These are phyloP conservation scores for Chaetura pelagica DNA, from an alignment of 2,113 vertebrate genomes.

Conservation along the genomic window DNA sequence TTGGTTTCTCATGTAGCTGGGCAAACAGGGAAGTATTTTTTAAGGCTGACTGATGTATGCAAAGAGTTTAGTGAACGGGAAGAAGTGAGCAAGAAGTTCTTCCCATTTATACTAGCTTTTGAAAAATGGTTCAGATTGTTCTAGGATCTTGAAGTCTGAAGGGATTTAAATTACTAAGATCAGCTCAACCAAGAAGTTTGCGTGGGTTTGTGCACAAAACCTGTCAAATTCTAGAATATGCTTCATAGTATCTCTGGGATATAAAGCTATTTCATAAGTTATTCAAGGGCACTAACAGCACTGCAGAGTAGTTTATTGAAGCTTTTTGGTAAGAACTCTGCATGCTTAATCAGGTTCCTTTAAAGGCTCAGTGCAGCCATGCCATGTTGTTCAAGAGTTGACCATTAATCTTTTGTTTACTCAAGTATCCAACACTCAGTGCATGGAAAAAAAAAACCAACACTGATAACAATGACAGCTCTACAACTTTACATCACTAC, in stretches of 20 bases:
- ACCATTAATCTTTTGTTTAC: neutral
- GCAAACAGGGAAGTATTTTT: neutral
- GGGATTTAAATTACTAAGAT: constrained; percentile 57
- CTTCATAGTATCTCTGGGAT: neutral
- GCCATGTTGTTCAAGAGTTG: neutral
- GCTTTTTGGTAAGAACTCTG: neutral
- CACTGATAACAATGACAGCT: neutral
- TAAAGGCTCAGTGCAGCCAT: neutral
- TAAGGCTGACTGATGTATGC: neutral
- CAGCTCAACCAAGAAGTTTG: constrained; percentile 34
- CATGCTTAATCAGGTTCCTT: neutral
- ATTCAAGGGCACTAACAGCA: neutral
- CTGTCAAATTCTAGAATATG: constrained; percentile 58
- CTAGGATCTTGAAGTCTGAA: constrained; percentile 39
- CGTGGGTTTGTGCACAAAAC: constrained; percentile 46
- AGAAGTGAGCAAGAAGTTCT: neutral
- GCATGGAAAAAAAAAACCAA: neutral
- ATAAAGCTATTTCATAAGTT: constrained; percentile 19
- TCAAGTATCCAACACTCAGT: neutral
- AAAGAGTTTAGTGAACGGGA: neutral
- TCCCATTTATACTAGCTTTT: constrained; percentile 20
- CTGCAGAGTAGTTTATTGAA: neutral
- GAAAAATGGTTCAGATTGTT: constrained; percentile 41
- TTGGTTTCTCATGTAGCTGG: neutral
- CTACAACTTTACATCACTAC: neutral